Evolutionary conservation across 2,797 vertebrate genomes (phyloP), one percentile per base, ranked within the genome.

Genomic region (Poeciliopsis turneri): DNA sequence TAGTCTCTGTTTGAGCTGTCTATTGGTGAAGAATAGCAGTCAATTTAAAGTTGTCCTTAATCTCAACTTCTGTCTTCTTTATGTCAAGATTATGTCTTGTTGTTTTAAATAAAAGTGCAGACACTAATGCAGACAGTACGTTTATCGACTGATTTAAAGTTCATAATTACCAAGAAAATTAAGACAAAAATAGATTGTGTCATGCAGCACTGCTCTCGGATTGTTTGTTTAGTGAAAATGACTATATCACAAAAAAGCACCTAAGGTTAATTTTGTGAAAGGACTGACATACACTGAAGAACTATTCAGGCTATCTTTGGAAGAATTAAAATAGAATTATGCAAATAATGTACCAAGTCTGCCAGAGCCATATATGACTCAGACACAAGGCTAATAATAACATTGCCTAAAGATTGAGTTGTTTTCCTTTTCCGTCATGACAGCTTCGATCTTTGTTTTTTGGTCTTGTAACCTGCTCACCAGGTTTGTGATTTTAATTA

Each of bases 311-410:
- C 33, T 36, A 20, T 64, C 33, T 66, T 66, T 39, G 33, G 61
- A 66, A 66, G 16, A 39, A 18, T 66, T 66, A 66, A 66, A 61
- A 66, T 66, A 66, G 61, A 39, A 39, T 33, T 66, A 66, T 66
- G 61, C 30, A 3, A 36, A 66, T 10, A 66, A 20, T 20, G 33
- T 20, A 33, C 30, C 0, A 1, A 28, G 16, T 36, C 61, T 64
- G 61, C 8, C 61, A 66, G 33, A 18, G 36, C 33, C 59, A 39
- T 66, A 23, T 39, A 20, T 66, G 33, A 39, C 30, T 66, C 61
- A 66, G 33, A 66, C 36, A 28, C 33, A 9, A 61, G 28, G 57
- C 57, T 61, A 61, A 61, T 61, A 61, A 33, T 33, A 61, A 61
- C 6, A 61, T 33, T 33, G 15, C 57, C 57, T 61, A 61, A 33